Percentiles rank a stretch among this genome's conserved stretches.
These are phyloP conservation scores for Delphinus delphis DNA, from an alignment of 2,113 vertebrate species.

Conservation along the genomic window DNA sequence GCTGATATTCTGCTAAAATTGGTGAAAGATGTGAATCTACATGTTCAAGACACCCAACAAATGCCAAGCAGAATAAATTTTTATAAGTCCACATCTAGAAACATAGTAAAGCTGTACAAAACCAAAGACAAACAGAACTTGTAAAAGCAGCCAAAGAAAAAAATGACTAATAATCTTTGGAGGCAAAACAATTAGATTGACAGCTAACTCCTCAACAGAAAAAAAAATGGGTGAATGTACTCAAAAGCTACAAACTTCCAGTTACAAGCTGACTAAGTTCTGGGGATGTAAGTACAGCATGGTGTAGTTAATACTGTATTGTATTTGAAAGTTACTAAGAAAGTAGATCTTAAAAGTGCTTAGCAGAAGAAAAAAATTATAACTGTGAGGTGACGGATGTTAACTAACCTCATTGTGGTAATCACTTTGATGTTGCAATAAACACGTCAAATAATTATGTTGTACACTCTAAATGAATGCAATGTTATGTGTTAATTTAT, in stretches of 20 bases:
- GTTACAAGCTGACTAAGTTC: background rate
- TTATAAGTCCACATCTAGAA: background rate
- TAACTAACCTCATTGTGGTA: background rate
- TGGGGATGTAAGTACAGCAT: background rate
- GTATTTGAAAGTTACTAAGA: background rate
- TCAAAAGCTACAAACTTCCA: background rate
- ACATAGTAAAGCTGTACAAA: background rate
- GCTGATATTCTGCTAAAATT: background rate
- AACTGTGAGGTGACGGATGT: background rate
- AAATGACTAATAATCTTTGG: background rate
- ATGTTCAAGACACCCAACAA: background rate
- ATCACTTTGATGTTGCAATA: background rate
- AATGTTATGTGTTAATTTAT: background rate
- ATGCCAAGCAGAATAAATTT: background rate
- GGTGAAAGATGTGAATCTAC: background rate
- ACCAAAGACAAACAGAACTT: background rate
- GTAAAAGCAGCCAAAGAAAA: background rate
- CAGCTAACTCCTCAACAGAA: background rate
- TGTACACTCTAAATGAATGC: background rate
- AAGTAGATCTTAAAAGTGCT: background rate
- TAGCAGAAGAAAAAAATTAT: background rate
- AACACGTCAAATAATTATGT: background rate
- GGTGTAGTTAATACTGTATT: background rate
- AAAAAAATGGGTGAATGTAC: background rate
- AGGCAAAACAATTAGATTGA: background rate